A percentile compares a stretch with the other conserved stretches of the same genome.
These are phyloP conservation scores for Chamaea fasciata DNA, from an alignment of 2,113 vertebrate genomes.

Conservation along the genomic window DNA sequence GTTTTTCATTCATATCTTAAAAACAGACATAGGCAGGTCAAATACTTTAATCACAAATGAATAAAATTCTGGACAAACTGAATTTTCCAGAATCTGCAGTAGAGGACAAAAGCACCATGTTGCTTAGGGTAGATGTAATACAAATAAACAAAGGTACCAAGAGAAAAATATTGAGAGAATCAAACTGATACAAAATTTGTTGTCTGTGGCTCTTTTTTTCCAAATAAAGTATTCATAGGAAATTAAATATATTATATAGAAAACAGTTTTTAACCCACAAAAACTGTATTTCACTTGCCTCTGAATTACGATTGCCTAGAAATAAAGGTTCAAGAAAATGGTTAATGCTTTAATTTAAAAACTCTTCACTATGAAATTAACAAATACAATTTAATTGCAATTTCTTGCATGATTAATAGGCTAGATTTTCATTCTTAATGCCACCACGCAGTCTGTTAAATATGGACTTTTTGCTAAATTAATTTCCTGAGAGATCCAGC, in stretches of 20 bases:
- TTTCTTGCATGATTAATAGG: constrained; percentile 70
- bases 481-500: constrained; percentile 71
- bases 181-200: background rate
- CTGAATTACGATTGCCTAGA: background rate
- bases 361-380: constrained; percentile 51
- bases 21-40: background rate
- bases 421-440: constrained; percentile 67
- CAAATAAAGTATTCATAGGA: background rate
- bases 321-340: background rate
- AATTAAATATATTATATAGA: background rate
- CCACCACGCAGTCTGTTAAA: constrained; percentile 57
- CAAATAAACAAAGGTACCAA: background rate
- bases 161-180: background rate
- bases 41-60: background rate
- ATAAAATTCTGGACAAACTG: background rate
- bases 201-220: background rate
- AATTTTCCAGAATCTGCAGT: background rate
- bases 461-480: constrained; percentile 63
- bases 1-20: background rate
- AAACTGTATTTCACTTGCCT: background rate
- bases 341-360: constrained; percentile 59
- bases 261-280: background rate
- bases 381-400: constrained; percentile 60
- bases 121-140: background rate
- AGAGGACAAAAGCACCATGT: background rate